Conservation (phyloP, 2,113 vertebrate species). For the Acanthisitta chloris region DNA sequence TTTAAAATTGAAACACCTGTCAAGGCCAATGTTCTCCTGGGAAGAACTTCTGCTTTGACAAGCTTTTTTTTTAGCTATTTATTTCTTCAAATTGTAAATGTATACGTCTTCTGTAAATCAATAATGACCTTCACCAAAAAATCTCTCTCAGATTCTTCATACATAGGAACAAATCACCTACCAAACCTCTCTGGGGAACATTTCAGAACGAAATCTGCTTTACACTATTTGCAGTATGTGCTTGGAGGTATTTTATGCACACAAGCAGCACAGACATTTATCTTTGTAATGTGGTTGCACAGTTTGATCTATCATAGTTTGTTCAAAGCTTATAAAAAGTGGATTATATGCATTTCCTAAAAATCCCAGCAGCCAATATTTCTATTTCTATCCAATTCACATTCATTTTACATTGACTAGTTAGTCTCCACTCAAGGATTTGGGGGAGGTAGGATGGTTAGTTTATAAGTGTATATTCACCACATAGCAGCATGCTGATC, state of each 20-base stretch:
- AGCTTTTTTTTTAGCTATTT: neutral
- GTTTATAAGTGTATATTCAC: neutral
- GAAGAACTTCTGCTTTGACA: neutral
- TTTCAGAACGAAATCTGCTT: neutral
- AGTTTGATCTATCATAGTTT: neutral
- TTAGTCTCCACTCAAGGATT: neutral
- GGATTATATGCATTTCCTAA: neutral
- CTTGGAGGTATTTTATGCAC: neutral
- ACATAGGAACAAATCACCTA: neutral
- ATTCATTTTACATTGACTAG: neutral
- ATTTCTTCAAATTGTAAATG: neutral
- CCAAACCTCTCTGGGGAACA: neutral
- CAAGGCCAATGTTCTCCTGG: neutral
- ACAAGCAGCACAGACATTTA: neutral
- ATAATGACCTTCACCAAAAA: neutral
- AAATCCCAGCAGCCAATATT: neutral
- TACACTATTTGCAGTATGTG: neutral
- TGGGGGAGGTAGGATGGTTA: accelerated
- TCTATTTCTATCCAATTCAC: neutral
- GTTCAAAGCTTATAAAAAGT: neutral
- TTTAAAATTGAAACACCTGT: neutral
- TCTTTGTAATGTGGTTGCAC: neutral
- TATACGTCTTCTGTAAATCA: neutral
- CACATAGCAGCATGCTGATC: neutral
- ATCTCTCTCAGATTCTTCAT: neutral